A percentile compares a stretch with the other conserved stretches of the same genome.
These are phyloP conservation scores for Ligdia adustata DNA, from an alignment of 2,888 invertebrate genomes.

Conservation along the genomic window DNA sequence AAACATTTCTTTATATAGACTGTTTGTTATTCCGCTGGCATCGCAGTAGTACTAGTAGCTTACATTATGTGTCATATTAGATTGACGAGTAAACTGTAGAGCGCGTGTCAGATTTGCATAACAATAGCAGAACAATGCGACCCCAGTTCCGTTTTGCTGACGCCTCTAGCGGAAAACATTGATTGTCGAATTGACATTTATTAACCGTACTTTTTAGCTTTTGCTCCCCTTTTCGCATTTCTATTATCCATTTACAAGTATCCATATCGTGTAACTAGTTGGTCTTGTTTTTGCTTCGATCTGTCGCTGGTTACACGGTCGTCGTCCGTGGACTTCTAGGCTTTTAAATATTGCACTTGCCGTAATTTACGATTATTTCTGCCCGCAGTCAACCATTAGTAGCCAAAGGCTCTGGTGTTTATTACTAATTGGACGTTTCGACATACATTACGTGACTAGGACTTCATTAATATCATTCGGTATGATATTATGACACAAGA, in stretches of 20 bases:
- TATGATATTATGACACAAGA: slow-evolving; percentile 42
- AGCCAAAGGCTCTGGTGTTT: slow-evolving; percentile 46
- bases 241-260: slow-evolving; percentile 34
- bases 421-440: slow-evolving; percentile 50
- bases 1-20: slow-evolving; percentile 37
- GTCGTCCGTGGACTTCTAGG: slow-evolving; percentile 21
- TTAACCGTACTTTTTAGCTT: slow-evolving; percentile 15
- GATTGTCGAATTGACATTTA: slow-evolving; percentile 36
- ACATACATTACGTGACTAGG: slow-evolving; percentile 49
- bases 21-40: slow-evolving; percentile 46
- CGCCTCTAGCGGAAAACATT: slow-evolving; percentile 42
- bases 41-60: slow-evolving; percentile 41
- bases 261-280: slow-evolving; percentile 29
- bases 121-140: slow-evolving; percentile 59
- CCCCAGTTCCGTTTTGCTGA: slow-evolving; percentile 46
- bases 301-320: slow-evolving; percentile 38
- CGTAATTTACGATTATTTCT: slow-evolving; percentile 29
- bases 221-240: slow-evolving; percentile 24
- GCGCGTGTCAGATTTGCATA: slow-evolving; percentile 63
- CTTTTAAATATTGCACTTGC: slow-evolving; percentile 20
- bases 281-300: slow-evolving; percentile 37
- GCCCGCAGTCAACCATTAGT: slow-evolving; percentile 41
- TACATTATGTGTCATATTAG: slow-evolving; percentile 58
- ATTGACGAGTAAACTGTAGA: slow-evolving; percentile 54
- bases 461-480: slow-evolving; percentile 41